Base-by-base conservation (phyloP, 1,140 invertebrate genomes). In the Piezodorus guildinii region DNA sequence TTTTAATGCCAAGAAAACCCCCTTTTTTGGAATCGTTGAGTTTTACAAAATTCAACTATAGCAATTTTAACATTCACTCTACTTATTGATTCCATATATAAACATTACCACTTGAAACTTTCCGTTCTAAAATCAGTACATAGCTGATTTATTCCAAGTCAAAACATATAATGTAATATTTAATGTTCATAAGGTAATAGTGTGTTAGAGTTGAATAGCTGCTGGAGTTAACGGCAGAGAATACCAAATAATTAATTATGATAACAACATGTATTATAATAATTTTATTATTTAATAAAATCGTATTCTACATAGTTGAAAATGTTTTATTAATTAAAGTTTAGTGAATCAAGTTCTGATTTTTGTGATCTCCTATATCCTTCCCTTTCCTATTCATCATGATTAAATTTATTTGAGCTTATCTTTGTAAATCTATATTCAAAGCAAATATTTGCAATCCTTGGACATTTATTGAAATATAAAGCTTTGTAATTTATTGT, bases 281-380 rank as follows among this genome's bases (percentile, higher is more conserved):
- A 56, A 56, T 56, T 56, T 56, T 56, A 56, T 56, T 56, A 56
- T 56, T 56, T 56, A 56, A 56, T 56, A 56, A 56, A 56, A 56
- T 56, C 52, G 52, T 56, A 56, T 56, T 56, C 52, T 56, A 56
- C 52, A 56, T 56, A 56, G 52, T 56, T 56, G 52, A 56, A 56
- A 23, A 56, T 56, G 52, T 56, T 19, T 56, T 56, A 39, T 39
- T 39, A 39, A 39, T 39, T 39, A 39, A 39, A 39, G 34, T 39
- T 39, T 39, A 39, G 34, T 39, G 34, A 39, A 39, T 39, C 34
- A 39, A 39, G 34, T 39, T 39, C 12, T 39, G 34, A 39, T 39
- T 5, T 39, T 39, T 39, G 34, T 39, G 12, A 39, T 39, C 3
- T 39, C 34, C 12, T 39, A 10, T 1, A 12, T 39, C 34, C 34